Percentiles rank a stretch among this genome's conserved stretches.
Evolutionary conservation across 2,888 invertebrate genomes (phyloP).

Genomic region (Dysmachus trigonus): DNA sequence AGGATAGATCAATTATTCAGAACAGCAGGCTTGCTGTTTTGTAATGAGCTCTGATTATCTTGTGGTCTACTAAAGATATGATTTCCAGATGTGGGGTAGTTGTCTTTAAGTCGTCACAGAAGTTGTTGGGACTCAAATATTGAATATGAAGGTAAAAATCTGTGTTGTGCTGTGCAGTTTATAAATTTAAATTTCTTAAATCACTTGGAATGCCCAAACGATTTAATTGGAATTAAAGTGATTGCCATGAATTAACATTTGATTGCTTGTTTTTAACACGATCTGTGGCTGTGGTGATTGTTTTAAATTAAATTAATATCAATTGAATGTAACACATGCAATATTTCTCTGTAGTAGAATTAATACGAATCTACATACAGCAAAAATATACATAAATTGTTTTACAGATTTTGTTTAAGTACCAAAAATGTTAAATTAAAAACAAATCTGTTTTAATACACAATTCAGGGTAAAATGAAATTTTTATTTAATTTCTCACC

Average conservation of each 20-base stretch:
- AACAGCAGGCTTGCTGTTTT: not conserved
- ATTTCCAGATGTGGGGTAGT: not conserved
- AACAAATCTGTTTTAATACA: too few relatives aligned
- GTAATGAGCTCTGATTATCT: not conserved
- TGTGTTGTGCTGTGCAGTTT: not conserved
- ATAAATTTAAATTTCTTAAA: not conserved
- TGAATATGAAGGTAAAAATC: not conserved
- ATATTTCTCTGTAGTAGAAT: not conserved
- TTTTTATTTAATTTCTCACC: not conserved
- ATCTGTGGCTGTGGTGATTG: not conserved
- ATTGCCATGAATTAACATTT: not conserved
- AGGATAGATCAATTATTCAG: not conserved
- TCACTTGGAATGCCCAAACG: too few relatives aligned
- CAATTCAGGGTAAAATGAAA: not conserved
- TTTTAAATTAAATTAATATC: not conserved
- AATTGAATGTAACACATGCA: not conserved
- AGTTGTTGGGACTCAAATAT: not conserved
- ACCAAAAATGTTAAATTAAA: too few relatives aligned
- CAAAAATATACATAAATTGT: not conserved
- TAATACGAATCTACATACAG: not conserved
- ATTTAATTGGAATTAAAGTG: not conserved
- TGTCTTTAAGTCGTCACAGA: not conserved
- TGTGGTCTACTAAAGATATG: not conserved
- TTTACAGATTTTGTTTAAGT: not conserved
- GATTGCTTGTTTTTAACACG: not conserved